These are phyloP conservation scores for Oscheius myriophilus DNA, from an alignment of 2,888 invertebrate genomes.

Conservation along the genomic window DNA sequence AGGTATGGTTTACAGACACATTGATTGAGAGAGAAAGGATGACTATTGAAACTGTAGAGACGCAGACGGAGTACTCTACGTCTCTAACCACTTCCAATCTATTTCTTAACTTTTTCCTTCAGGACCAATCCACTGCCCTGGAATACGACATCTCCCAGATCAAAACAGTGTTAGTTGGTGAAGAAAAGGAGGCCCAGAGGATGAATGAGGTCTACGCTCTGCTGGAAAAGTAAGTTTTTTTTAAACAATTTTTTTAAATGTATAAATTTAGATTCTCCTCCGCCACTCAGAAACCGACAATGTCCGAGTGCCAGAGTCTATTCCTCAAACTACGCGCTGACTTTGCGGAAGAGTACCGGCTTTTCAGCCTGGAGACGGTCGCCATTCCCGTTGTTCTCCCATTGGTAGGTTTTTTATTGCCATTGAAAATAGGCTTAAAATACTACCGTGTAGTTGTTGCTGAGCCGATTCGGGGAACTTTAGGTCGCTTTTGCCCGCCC, in stretches of 20 bases:
- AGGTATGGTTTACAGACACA: too few species aligned
- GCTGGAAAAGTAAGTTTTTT: slow-evolving; percentile 23
- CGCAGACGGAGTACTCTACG: too few species aligned
- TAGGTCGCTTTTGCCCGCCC: too few species aligned
- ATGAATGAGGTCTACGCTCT: slow-evolving; percentile 71
- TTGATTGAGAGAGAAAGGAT: too few species aligned
- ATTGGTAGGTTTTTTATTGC: slow-evolving; percentile 74
- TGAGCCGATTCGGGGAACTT: background rate
- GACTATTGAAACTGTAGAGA: too few species aligned
- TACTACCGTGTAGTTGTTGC: too few species aligned
- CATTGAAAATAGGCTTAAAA: too few species aligned
- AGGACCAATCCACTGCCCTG: slow-evolving; percentile 82
- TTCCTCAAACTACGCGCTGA: slow-evolving; percentile 77
- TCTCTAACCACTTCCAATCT: too few species aligned
- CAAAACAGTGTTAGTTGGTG: slow-evolving; percentile 78
- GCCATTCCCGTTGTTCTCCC: slow-evolving; percentile 87
- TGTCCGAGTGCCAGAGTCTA: slow-evolving; percentile 76
- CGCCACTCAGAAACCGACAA: slow-evolving; percentile 66
- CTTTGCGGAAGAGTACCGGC: slow-evolving; percentile 79
- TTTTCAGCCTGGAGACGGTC: slow-evolving; percentile 84
- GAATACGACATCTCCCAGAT: slow-evolving; percentile 83
- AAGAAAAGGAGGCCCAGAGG: slow-evolving; percentile 80
- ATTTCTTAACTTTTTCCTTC: slow-evolving; percentile 27
- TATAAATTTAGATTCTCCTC: background rate
- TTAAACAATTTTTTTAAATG: background rate